Percentiles rank a stretch among this genome's conserved stretches.
Evolutionary conservation across 2,797 vertebrate genomes (phyloP).

Genomic region (Danio albolineatus): DNA sequence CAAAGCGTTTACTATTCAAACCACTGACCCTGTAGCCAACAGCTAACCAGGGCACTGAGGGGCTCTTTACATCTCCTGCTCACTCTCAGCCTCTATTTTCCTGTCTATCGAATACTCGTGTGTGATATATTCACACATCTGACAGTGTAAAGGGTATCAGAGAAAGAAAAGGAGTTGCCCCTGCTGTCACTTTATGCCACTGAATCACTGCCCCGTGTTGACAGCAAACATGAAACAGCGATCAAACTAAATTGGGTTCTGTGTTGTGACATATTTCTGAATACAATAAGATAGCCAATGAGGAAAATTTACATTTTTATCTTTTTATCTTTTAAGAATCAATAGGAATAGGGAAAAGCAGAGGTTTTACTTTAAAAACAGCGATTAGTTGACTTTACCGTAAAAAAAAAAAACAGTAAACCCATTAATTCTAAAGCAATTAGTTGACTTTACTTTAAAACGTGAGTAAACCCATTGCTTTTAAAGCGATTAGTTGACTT

Average conservation of each 20-base stretch:
- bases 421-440: too few relatives aligned
- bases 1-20: slow-evolving; percentile 41
- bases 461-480: too few relatives aligned
- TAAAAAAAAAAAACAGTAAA: too few relatives aligned
- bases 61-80: slow-evolving; percentile 36
- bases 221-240: neutral
- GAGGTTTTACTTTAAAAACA: too few relatives aligned
- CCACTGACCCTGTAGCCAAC: slow-evolving; percentile 34
- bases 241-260: neutral
- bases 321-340: too few relatives aligned
- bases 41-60: slow-evolving; percentile 14
- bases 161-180: neutral
- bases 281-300: neutral
- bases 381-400: too few relatives aligned
- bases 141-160: neutral
- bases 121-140: slow-evolving; percentile 18
- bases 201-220: neutral
- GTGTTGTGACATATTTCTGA: neutral
- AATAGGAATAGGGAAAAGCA: neutral
- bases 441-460: too few relatives aligned
- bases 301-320: neutral
- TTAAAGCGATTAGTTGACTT: too few relatives aligned
- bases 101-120: slow-evolving; percentile 6
- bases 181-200: neutral
- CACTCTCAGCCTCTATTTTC: slow-evolving; percentile 19